A percentile compares a stretch with the other conserved stretches of the same genome.
phyloP scores from a whole-genome alignment of 2,113 vertebrate genomes.

The Oceanodroma tethys region DNA sequence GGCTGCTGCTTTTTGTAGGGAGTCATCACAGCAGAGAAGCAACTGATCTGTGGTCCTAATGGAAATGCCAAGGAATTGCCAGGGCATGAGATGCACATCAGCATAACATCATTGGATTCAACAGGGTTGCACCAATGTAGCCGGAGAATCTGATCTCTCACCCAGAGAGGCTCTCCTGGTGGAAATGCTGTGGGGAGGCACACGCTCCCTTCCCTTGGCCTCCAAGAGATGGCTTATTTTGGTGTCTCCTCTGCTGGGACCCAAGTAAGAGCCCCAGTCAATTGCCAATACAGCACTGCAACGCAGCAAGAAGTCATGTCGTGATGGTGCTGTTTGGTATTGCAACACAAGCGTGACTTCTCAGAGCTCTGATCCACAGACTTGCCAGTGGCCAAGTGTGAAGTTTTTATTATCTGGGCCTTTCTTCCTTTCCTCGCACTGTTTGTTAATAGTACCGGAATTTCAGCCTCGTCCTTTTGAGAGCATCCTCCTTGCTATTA shows the following conservation, averaged over 20 bases:
- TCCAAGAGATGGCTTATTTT: neutral
- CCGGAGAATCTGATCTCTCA: neutral
- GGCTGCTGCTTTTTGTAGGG: neutral
- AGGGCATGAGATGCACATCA: accelerated
- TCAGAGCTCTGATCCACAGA: neutral
- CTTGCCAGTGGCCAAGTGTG: too few species aligned
- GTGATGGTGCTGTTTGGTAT: neutral
- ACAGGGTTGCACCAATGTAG: accelerated
- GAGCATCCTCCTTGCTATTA: neutral
- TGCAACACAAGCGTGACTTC: neutral
- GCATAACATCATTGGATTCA: neutral
- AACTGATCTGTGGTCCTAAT: neutral
- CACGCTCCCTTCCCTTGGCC: neutral
- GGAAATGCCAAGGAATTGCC: neutral
- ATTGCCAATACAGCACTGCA: neutral
- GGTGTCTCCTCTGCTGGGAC: neutral
- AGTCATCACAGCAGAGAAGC: neutral
- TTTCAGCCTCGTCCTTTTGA: neutral
- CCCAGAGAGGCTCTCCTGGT: neutral
- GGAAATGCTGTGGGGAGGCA: neutral
- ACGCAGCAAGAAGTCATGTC: neutral
- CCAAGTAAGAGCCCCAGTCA: neutral
- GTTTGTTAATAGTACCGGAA: neutral
- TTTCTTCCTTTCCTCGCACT: neutral
- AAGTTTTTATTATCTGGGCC: neutral